These are phyloP conservation scores for Trichopria drosophilae DNA, from an alignment of 2,888 invertebrate species.

Conservation along the genomic window DNA sequence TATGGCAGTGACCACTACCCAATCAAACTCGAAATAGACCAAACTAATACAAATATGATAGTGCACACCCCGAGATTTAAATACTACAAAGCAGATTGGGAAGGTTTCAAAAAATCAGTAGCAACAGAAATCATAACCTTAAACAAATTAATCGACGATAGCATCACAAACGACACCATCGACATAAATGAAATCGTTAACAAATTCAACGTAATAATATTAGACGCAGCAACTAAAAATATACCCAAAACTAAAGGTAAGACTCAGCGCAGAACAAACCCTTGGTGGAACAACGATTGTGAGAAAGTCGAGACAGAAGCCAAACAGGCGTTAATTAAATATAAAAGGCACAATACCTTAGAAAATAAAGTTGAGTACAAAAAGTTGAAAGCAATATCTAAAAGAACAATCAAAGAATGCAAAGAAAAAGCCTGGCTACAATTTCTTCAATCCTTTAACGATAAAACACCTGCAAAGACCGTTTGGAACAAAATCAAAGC, in stretches of 20 bases:
- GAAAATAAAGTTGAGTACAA: constrained; percentile 28
- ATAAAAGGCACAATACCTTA: constrained; percentile 22
- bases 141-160: background rate
- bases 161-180: background rate
- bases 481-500: constrained; percentile 28
- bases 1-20: no score
- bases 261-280: background rate
- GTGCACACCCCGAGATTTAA: no score
- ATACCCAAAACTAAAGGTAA: constrained; percentile 23
- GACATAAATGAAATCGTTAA: constrained; percentile 19
- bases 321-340: constrained; percentile 29
- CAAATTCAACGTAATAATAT: constrained; percentile 18
- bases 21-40: no score
- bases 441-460: constrained; percentile 14
- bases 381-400: constrained; percentile 21
- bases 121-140: constrained; percentile 5
- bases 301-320: constrained; percentile 14
- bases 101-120: constrained; percentile 11
- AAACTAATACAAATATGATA: no score
- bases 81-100: constrained; percentile 32
- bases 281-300: constrained; percentile 35
- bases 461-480: background rate
- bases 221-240: constrained; percentile 17
- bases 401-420: constrained; percentile 25
- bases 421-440: constrained; percentile 24